A percentile compares a stretch with the other conserved stretches of the same genome.
These are phyloP conservation scores for Trachops cirrhosus DNA, from an alignment of 2,797 vertebrate genomes.

Conservation along the genomic window DNA sequence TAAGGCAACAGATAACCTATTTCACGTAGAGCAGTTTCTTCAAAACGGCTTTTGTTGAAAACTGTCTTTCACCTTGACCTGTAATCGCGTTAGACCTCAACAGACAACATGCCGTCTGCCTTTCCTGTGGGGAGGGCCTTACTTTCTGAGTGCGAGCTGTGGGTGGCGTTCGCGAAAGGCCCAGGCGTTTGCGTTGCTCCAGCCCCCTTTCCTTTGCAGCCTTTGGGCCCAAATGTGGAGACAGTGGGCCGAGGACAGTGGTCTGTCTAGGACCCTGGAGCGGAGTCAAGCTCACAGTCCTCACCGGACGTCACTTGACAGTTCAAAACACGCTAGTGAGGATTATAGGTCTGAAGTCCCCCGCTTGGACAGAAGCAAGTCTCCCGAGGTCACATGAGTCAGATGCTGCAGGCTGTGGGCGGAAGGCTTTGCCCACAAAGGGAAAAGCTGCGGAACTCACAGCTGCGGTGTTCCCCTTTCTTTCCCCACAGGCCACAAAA, in stretches of 20 bases:
- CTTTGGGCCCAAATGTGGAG: background rate
- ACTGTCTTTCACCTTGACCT: background rate
- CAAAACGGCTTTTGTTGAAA: background rate
- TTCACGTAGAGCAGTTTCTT: background rate
- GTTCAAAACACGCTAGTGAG: background rate
- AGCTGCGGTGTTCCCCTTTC: background rate
- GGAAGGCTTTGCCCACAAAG: background rate
- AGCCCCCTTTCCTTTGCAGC: background rate
- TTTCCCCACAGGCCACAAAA: constrained; percentile 84
- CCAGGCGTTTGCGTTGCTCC: background rate
- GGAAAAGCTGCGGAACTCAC: background rate
- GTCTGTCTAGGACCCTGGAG: background rate
- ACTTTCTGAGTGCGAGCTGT: background rate
- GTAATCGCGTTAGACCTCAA: background rate
- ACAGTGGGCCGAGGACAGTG: background rate
- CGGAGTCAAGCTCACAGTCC: background rate
- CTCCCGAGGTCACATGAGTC: background rate
- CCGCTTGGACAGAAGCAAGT: background rate
- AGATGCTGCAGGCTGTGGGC: background rate
- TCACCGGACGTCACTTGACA: background rate
- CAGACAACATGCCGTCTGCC: too few species aligned
- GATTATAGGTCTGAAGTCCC: background rate
- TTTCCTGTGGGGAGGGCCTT: background rate
- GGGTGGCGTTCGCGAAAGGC: background rate
- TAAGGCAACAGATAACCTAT: background rate